Percentiles rank a stretch among this genome's conserved stretches.
Evolutionary conservation across 30 jellyfish, hydroid and myxozoan genomes (phyloP).

Genomic region (Nemopilema nomurai): DNA sequence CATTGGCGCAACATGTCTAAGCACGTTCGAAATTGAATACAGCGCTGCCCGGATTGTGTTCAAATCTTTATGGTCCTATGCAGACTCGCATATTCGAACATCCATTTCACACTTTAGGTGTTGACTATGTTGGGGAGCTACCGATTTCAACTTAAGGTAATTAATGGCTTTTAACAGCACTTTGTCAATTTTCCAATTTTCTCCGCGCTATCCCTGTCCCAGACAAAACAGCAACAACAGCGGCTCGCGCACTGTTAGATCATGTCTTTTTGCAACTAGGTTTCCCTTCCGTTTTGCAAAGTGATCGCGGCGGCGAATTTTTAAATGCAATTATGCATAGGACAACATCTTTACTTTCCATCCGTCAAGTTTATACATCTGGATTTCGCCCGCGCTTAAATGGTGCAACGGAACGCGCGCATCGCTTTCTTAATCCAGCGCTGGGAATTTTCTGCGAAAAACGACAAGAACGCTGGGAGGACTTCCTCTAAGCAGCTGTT

Average conservation of each 20-base stretch:
- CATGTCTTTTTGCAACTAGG: constrained; percentile 31
- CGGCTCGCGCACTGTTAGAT: constrained; percentile 25
- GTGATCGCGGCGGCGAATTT: constrained; percentile 47
- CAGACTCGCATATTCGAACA: constrained; percentile 34
- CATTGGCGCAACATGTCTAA: constrained; percentile 40
- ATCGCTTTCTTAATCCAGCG: too few species aligned
- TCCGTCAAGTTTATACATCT: neutral
- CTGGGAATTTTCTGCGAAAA: too few species aligned
- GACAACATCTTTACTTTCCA: neutral
- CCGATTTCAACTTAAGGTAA: constrained; percentile 40
- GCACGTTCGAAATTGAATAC: constrained; percentile 47
- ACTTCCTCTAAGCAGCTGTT: too few species aligned
- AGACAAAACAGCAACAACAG: constrained; percentile 36
- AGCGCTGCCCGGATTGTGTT: constrained; percentile 42
- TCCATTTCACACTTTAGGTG: constrained; percentile 51
- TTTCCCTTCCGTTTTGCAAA: constrained; percentile 50
- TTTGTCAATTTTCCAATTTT: constrained; percentile 43
- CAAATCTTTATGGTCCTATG: constrained; percentile 53
- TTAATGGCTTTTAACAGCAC: constrained; percentile 51
- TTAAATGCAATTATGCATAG: neutral
- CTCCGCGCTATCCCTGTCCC: constrained; percentile 58
- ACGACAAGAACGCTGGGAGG: too few species aligned
- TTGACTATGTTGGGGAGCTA: constrained; percentile 48
- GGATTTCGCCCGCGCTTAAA: neutral
- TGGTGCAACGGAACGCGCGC: constrained; percentile 21